These are phyloP conservation scores for Lasioglossum malachurum DNA, from an alignment of 2,888 invertebrate genomes.

Conservation along the genomic window DNA sequence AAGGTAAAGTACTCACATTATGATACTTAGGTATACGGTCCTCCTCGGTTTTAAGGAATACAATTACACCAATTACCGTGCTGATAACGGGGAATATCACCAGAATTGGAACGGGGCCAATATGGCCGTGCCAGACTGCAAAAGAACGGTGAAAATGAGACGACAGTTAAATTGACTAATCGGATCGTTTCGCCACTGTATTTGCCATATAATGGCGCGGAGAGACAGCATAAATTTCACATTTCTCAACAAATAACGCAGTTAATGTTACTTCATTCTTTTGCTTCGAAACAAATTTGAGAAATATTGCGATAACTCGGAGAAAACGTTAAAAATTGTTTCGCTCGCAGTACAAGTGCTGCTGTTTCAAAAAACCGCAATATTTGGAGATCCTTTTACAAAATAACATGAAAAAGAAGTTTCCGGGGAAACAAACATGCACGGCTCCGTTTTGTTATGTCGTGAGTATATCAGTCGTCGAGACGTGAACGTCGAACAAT, in stretches of 20 bases:
- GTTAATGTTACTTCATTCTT: not conserved
- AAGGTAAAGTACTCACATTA: conserved; percentile 75
- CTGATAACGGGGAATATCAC: conserved; percentile 68
- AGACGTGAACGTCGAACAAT: conserved; percentile 4
- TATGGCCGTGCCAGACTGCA: conserved; percentile 71
- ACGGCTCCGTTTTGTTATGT: not conserved
- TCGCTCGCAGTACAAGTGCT: not conserved
- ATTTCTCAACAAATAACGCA: not conserved
- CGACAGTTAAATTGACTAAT: conserved; percentile 28
- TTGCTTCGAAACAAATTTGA: not conserved
- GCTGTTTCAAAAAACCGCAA: not conserved
- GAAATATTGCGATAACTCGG: not conserved
- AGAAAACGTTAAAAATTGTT: not conserved
- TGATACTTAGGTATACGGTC: conserved; percentile 79
- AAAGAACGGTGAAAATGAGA: conserved; percentile 61
- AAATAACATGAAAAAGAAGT: not conserved
- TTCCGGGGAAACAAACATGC: not conserved
- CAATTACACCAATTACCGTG: conserved; percentile 65
- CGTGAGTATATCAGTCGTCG: not conserved
- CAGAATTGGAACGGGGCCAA: conserved; percentile 76
- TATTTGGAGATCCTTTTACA: not conserved
- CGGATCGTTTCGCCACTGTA: conserved; percentile 20
- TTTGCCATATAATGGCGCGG: not conserved
- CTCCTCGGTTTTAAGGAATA: conserved; percentile 75
- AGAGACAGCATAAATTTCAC: not conserved